Evolutionary conservation across 2,888 invertebrate genomes (phyloP).

Genomic region (Cyclophora albipunctata): DNA sequence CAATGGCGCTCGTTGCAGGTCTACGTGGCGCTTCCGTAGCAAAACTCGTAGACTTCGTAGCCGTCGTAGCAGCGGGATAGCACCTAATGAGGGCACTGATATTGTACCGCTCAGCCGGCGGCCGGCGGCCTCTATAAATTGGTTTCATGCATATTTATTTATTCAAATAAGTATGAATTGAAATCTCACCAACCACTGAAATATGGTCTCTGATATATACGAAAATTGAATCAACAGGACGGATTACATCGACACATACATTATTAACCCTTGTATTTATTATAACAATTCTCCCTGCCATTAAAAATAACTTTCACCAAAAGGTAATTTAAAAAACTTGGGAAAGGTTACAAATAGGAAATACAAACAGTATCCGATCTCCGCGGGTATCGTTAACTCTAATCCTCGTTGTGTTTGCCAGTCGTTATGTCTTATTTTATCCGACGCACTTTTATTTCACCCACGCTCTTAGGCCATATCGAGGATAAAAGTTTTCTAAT

Average conservation of each 20-base stretch:
- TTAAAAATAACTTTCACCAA: too few species aligned
- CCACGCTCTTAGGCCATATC: slow-evolving; percentile 30
- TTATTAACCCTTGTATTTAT: slow-evolving; percentile 6
- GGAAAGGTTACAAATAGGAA: too few species aligned
- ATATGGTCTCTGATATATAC: slow-evolving; percentile 50
- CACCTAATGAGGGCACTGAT: slow-evolving; percentile 65
- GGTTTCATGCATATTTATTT: slow-evolving; percentile 76
- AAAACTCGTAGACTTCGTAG: slow-evolving; percentile 49
- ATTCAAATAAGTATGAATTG: slow-evolving; percentile 75
- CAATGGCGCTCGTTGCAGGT: slow-evolving; percentile 33
- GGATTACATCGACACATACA: slow-evolving; percentile 53
- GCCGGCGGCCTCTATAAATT: slow-evolving; percentile 68
- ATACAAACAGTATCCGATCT: too few species aligned
- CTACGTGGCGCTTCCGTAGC: slow-evolving; percentile 45
- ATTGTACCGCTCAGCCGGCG: slow-evolving; percentile 51
- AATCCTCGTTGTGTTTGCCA: slow-evolving; percentile 28
- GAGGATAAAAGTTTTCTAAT: slow-evolving; percentile 69
- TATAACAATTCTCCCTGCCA: too few species aligned
- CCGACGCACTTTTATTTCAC: slow-evolving; percentile 68
- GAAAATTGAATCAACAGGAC: slow-evolving; percentile 65
- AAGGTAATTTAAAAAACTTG: too few species aligned
- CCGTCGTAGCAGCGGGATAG: slow-evolving; percentile 39
- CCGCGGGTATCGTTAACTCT: slow-evolving; percentile 3
- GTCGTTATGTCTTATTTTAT: slow-evolving; percentile 65
- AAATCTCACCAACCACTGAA: slow-evolving; percentile 70